Base-by-base conservation (phyloP, 1,140 invertebrate genomes). In the Bombus sibiricus region DNA sequence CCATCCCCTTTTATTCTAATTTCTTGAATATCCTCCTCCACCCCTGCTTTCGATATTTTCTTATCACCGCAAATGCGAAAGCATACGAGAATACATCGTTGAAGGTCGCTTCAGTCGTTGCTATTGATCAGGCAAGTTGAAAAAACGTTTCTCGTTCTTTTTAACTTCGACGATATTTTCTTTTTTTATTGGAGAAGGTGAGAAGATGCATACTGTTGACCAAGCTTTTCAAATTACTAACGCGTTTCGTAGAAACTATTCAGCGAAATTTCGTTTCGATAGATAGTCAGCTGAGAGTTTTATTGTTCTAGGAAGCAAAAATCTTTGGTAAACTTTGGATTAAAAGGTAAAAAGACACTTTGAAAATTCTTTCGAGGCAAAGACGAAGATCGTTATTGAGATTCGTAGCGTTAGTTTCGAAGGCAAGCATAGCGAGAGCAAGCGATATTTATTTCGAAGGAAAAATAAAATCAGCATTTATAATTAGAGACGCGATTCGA, bases 121-220 rank as follows among this genome's bases (percentile, higher is more conserved):
- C 41, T 73, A 41, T 73, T 32, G 71, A 72, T 43, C 28, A 28
- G 64, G 25, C 69, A 72, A 72, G 39, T 39, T 41, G 69, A 72
- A 10, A 37, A 37, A 25, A 68, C 15, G 9, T 22, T 10, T 22
- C 15, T 37, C 66, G 0, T 34, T 68, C 34, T 68, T 5, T 62
- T 62, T 62, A 28, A 62, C 28, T n/a, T 62, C 59, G 59, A n/a
- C 28, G 59, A n/a, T 62, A 28, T 62, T 62, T n/a, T n/a, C 28
- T 25, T n/a, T n/a, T 47, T n/a, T 28, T 28, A 62, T 62, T 13
- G 59, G 59, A 13, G 12, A 53, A 53, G 18, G 8, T 6, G 47
- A 53, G 47, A 53, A 53, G 47, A 53, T 53, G 1, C 18, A 22
- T 53, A 53, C 47, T 53, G 47, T 53, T 53, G 47, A 22, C 47